A percentile compares a stretch with the other conserved stretches of the same genome.
Evolutionary conservation across 2,113 vertebrate species (phyloP).

Genomic region (Peromyscus polionotus): DNA sequence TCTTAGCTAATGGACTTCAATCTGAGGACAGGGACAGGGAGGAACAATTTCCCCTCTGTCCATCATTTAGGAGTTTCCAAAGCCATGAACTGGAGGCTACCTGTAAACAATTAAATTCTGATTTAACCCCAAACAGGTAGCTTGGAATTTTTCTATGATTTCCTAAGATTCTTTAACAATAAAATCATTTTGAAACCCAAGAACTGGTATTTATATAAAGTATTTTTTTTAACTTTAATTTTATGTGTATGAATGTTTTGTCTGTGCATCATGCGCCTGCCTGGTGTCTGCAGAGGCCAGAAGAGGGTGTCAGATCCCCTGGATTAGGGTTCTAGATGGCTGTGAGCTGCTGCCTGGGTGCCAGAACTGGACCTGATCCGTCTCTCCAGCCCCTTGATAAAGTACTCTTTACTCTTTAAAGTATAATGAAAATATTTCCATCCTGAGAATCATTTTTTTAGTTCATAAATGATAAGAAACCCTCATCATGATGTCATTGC

Average conservation of each 20-base stretch:
- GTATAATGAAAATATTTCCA: slow-evolving; percentile 47
- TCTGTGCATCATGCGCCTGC: background rate
- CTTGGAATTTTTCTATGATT: slow-evolving; percentile 27
- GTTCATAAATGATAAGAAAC: slow-evolving; percentile 27
- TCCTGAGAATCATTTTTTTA: slow-evolving; percentile 44
- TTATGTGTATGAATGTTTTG: background rate
- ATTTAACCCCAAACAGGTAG: slow-evolving; percentile 3
- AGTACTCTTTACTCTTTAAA: background rate
- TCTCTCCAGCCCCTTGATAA: background rate
- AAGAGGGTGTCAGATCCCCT: background rate
- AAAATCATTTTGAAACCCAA: slow-evolving; percentile 53
- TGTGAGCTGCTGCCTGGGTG: background rate
- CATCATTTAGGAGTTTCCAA: background rate
- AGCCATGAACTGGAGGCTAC: background rate
- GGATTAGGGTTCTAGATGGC: background rate
- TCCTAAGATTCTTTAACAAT: slow-evolving; percentile 51
- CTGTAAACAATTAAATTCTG: slow-evolving; percentile 6
- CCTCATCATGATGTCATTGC: background rate
- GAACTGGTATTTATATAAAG: background rate
- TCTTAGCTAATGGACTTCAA: slow-evolving; percentile 11
- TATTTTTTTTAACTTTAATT: background rate
- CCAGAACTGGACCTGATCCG: background rate
- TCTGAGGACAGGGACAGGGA: background rate
- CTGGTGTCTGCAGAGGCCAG: background rate
- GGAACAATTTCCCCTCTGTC: slow-evolving; percentile 11